phyloP scores from a whole-genome alignment of 2,797 vertebrate genomes.

The Silurus aristotelis region DNA sequence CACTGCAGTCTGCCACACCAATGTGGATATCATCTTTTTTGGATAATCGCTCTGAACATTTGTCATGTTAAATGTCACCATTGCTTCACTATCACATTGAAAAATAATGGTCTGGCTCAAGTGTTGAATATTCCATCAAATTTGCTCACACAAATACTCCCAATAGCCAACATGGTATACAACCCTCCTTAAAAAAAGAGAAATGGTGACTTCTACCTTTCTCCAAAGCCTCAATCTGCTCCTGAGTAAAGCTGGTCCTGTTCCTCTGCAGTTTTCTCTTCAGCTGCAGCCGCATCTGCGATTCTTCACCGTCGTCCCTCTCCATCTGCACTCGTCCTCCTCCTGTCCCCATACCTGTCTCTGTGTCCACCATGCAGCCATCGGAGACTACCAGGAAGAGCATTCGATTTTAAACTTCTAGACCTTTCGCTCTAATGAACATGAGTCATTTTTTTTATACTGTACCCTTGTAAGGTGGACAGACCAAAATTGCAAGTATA shows the following conservation, averaged over 20 bases:
- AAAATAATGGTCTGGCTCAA: not conserved
- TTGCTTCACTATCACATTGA: not conserved
- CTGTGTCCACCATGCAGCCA: slow-evolving; percentile 76
- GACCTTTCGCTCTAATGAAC: not conserved
- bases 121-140: not conserved
- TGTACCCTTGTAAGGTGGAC: not conserved
- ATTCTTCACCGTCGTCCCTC: slow-evolving; percentile 73
- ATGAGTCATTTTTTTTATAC: not conserved
- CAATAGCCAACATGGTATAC: too few relatives aligned
- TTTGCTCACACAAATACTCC: too few relatives aligned
- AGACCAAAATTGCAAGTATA: slow-evolving; percentile 21
- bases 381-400: slow-evolving; percentile 65
- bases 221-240: slow-evolving; percentile 86
- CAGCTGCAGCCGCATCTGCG: slow-evolving; percentile 83
- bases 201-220: slow-evolving; percentile 73
- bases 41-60: not conserved
- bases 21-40: not conserved
- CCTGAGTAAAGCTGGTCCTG: slow-evolving; percentile 84
- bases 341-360: slow-evolving; percentile 69
- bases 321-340: slow-evolving; percentile 71
- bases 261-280: slow-evolving; percentile 87
- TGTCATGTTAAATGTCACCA: not conserved
- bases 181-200: too few relatives aligned
- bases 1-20: not conserved
- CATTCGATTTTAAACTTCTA: not conserved